Evolutionary conservation across 2,888 invertebrate genomes (phyloP).

Genomic region (Griposia aprilina): DNA sequence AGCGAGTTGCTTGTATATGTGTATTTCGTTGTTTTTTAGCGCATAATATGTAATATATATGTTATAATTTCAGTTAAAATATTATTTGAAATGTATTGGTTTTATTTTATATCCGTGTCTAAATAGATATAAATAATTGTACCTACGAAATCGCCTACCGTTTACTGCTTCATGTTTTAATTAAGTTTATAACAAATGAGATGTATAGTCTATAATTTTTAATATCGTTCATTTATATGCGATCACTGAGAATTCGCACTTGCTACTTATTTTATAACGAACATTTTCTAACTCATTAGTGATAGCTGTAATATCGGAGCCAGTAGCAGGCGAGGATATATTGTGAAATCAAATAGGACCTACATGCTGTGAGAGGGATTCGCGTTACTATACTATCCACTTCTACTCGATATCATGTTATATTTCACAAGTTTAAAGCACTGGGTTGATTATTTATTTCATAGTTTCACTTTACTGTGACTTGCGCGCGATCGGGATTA

Average conservation of each 20-base stretch:
- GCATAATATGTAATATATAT: slow-evolving; percentile 85
- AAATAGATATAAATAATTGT: slow-evolving; percentile 63
- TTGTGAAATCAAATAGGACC: slow-evolving; percentile 45
- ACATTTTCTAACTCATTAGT: slow-evolving; percentile 28
- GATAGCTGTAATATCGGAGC: slow-evolving; percentile 17
- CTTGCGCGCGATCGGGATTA: slow-evolving; percentile 39
- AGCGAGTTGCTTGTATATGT: slow-evolving; percentile 86
- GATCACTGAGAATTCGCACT: slow-evolving; percentile 53
- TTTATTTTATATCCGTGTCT: slow-evolving; percentile 68
- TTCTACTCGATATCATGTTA: slow-evolving; percentile 54
- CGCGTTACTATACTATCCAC: slow-evolving; percentile 25
- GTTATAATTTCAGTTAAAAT: slow-evolving; percentile 78
- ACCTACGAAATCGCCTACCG: slow-evolving; percentile 67
- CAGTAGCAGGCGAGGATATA: slow-evolving; percentile 55
- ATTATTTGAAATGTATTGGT: slow-evolving; percentile 78
- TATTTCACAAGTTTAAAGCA: slow-evolving; percentile 53
- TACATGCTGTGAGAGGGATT: slow-evolving; percentile 28
- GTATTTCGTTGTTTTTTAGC: slow-evolving; percentile 83
- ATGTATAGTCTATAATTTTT: slow-evolving; percentile 59
- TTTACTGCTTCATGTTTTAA: slow-evolving; percentile 66
- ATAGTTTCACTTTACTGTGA: slow-evolving; percentile 34
- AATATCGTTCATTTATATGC: slow-evolving; percentile 51
- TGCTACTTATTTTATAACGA: slow-evolving; percentile 49
- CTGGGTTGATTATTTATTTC: slow-evolving; percentile 54
- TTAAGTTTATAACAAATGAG: slow-evolving; percentile 60